These are phyloP conservation scores for Petrocephalus zakoni DNA, from an alignment of 2,113 vertebrate species.

Conservation along the genomic window DNA sequence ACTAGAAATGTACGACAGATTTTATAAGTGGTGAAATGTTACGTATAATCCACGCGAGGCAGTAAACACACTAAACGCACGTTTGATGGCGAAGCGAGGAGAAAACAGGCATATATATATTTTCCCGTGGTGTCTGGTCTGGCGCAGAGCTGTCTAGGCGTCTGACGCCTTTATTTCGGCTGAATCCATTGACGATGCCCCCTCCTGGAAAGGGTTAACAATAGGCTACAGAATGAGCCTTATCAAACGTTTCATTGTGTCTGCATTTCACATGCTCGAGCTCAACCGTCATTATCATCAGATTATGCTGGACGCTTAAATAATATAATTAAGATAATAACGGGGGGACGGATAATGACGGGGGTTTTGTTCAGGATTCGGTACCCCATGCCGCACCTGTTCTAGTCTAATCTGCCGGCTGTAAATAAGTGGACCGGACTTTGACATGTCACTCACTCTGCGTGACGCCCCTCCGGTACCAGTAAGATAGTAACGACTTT, in stretches of 20 bases:
- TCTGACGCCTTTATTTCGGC: slow-evolving; percentile 47
- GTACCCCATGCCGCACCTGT: slow-evolving; percentile 43
- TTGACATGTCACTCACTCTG: slow-evolving; percentile 33
- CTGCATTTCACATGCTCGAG: slow-evolving; percentile 15
- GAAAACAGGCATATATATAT: slow-evolving; percentile 26
- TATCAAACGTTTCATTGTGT: slow-evolving; percentile 23
- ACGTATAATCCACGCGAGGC: not conserved
- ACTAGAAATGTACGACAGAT: slow-evolving; percentile 37
- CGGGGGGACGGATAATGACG: slow-evolving; percentile 28
- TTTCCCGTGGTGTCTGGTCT: slow-evolving; percentile 34
- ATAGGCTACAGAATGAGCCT: slow-evolving; percentile 26
- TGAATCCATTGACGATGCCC: slow-evolving; percentile 33
- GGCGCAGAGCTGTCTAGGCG: slow-evolving; percentile 42
- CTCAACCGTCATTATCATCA: slow-evolving; percentile 34
- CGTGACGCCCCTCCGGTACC: not conserved
- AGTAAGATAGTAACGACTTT: slow-evolving; percentile 9
- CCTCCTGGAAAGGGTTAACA: slow-evolving; percentile 23
- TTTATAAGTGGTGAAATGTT: slow-evolving; percentile 19
- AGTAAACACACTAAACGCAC: not conserved
- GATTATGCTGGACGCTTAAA: slow-evolving; percentile 45
- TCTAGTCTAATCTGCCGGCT: slow-evolving; percentile 41
- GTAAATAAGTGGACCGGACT: slow-evolving; percentile 21
- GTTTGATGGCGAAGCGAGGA: slow-evolving; percentile 2
- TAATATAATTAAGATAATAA: slow-evolving; percentile 57
- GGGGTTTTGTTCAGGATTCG: slow-evolving; percentile 21